phyloP scores from a whole-genome alignment of 2,797 vertebrate genomes.

The Netta rufina region DNA sequence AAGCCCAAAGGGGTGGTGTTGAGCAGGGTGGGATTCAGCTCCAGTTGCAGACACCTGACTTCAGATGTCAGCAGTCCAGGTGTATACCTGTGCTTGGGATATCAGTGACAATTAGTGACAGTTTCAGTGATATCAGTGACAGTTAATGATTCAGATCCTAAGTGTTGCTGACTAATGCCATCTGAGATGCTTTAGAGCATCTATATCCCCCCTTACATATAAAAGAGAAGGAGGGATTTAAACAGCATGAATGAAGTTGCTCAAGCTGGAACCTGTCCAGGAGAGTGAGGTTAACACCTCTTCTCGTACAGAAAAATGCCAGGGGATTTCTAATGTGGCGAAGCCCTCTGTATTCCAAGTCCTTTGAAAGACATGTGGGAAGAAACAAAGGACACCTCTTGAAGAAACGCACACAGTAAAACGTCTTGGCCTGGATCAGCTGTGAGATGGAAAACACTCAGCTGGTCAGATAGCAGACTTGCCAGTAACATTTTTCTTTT shows the following conservation, averaged over 20 bases:
- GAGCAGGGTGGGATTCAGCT: neutral
- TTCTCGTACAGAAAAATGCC: neutral
- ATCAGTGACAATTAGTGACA: neutral
- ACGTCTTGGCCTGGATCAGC: neutral
- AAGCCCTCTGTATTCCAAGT: neutral
- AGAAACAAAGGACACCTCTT: neutral
- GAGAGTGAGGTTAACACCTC: neutral
- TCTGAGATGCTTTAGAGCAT: neutral
- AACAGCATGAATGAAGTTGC: neutral
- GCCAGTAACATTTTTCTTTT: neutral
- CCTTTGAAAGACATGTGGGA: neutral
- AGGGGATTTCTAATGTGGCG: neutral
- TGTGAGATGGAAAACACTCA: neutral
- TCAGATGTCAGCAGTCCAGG: neutral
- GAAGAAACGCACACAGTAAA: neutral
- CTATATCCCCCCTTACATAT: neutral
- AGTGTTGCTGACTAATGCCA: neutral
- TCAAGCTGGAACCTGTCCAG: neutral
- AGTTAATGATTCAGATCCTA: neutral
- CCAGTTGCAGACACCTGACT: neutral
- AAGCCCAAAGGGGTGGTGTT: neutral
- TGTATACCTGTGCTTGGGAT: neutral
- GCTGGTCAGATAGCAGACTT: neutral
- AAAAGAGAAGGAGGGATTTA: neutral
- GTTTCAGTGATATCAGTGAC: too few relatives aligned